These are phyloP conservation scores for Drosophila saltans DNA, from an alignment of 1,140 invertebrate genomes.

Conservation along the genomic window DNA sequence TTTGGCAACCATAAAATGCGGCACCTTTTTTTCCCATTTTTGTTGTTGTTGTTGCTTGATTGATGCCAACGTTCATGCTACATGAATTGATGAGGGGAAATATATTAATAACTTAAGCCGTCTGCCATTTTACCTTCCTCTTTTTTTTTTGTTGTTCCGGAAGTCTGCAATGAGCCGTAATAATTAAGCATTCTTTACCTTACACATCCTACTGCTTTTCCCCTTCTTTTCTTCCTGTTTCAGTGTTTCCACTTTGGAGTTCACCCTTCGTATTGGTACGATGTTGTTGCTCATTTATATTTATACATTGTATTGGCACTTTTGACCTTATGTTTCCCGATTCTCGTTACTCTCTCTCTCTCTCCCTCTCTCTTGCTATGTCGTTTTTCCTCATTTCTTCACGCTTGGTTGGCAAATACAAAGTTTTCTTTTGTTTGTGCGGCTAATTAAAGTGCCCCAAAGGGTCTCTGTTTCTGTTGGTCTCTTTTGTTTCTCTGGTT, in stretches of 20 bases:
- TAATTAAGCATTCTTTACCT: constrained; percentile 53
- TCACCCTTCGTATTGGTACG: neutral
- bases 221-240: neutral
- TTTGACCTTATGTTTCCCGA: constrained; percentile 57
- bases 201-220: neutral
- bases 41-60: constrained; percentile 41
- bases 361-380: neutral
- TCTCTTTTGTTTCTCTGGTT: constrained; percentile 55
- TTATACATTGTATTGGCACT: constrained; percentile 76
- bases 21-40: constrained; percentile 15
- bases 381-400: constrained; percentile 23
- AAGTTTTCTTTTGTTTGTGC: constrained; percentile 62
- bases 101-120: constrained; percentile 65
- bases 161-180: constrained; percentile 49
- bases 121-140: constrained; percentile 49
- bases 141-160: constrained; percentile 16
- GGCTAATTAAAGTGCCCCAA: constrained; percentile 73
- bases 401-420: constrained; percentile 24
- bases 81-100: constrained; percentile 28
- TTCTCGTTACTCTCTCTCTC: constrained; percentile 3
- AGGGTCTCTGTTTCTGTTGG: constrained; percentile 44
- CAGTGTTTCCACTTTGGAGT: neutral
- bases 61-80: constrained; percentile 42
- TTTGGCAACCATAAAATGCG: constrained; percentile 48
- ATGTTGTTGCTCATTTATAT: constrained; percentile 51